Base-by-base conservation (phyloP, 2,113 vertebrate species). In the Trogon surrucura region DNA sequence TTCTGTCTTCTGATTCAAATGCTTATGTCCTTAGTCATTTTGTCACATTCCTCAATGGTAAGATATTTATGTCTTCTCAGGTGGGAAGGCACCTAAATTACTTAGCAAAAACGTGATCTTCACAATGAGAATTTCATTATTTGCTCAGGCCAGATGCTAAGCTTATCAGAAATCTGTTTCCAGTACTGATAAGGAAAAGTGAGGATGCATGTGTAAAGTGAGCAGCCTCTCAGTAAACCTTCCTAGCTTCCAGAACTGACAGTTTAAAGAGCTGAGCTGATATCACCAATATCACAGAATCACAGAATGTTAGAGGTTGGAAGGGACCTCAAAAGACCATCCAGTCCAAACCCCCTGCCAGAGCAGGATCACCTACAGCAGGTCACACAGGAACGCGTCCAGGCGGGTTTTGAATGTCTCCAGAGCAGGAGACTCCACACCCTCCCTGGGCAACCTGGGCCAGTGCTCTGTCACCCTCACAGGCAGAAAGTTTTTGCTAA, bases 121-220 rank as follows among this genome's bases (percentile, higher is more conserved):
- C 34, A 41, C 38, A 29, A 26, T 72, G 15, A 88, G 47, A 79
- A 60, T 88, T 50, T 78, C 27, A 88, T 81, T 82, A 72, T 93
- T 95, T 93, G 29, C 62, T 88, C 32, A 85, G 57, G 60, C 10
- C 71, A 82, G 34, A 84, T 87, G 74, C 89, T 92, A 88, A 90
- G 5, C 25, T 95, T 48, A 48, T 34, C 53, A 64, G 53, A n/a
- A 82, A 30, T 48, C 26, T 85, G 34, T 60, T 95, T 92, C 17
- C 41, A 65, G 16, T 47, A 51, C 53, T 82, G 13, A 32, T 94
- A 51, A 67, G 48, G 79, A 62, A 82, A 93, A 90, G 48, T 41
- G 34, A 54, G n/a, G 23, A 44, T 65, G 21, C 15, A 60, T 1
- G 0, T 27, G 41, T 17, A 36, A 81, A 82, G 50, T 71, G 21